Evolutionary conservation across 2,888 invertebrate species (phyloP).

Genomic region (Philaethria dido): DNA sequence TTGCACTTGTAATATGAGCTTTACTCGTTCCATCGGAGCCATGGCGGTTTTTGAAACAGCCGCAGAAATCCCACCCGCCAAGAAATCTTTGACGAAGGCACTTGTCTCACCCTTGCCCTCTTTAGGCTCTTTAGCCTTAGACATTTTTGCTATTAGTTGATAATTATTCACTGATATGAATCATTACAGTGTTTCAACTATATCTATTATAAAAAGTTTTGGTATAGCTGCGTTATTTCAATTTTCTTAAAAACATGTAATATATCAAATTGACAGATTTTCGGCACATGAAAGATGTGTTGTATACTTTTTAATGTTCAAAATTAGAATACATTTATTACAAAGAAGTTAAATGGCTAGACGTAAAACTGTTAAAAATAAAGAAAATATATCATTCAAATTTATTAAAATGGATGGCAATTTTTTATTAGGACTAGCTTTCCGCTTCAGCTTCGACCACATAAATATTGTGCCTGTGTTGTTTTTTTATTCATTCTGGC

Average conservation of each 20-base stretch:
- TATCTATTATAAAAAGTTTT: conserved; percentile 15
- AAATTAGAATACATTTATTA: conserved; percentile 35
- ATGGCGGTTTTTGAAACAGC: conserved; percentile 97
- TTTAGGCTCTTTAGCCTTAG: conserved; percentile 49
- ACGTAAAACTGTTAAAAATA: background rate
- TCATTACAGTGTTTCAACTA: conserved; percentile 27
- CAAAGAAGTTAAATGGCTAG: conserved; percentile 29
- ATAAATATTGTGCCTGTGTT: too few relatives aligned
- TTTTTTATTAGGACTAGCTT: background rate
- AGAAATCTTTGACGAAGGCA: conserved; percentile 94
- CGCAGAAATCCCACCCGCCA: conserved; percentile 96
- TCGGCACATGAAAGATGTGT: conserved; percentile 24
- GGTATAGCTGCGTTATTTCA: conserved; percentile 25
- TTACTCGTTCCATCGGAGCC: conserved; percentile 97
- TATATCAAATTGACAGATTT: conserved; percentile 35
- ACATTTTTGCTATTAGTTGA: conserved; percentile 43
- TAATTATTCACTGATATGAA: conserved; percentile 31
- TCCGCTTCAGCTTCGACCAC: too few relatives aligned
- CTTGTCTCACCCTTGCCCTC: conserved; percentile 61
- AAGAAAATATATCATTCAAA: conserved; percentile 4
- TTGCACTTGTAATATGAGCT: conserved; percentile 96
- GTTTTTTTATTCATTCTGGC: too few relatives aligned
- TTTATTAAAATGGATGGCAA: too few relatives aligned
- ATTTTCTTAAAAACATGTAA: conserved; percentile 27
- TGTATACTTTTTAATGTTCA: conserved; percentile 33